These are phyloP conservation scores for Dolichopus griseipennis DNA, from an alignment of 2,888 invertebrate species.

Conservation along the genomic window DNA sequence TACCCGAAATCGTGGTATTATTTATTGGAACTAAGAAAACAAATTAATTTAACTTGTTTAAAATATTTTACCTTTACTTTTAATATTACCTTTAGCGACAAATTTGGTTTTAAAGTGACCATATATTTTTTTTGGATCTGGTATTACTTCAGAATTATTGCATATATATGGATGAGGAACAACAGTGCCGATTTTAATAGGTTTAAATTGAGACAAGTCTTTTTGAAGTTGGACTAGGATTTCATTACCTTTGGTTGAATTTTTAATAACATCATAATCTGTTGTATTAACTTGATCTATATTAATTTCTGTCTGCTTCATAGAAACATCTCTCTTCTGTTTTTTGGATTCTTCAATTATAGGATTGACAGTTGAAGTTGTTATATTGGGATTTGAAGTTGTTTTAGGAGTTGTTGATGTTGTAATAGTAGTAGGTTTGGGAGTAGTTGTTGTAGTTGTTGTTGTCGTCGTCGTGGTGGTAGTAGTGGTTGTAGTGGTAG, in stretches of 20 bases:
- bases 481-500: constrained; percentile 47
- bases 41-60: constrained; percentile 1
- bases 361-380: constrained; percentile 32
- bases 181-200: constrained; percentile 20
- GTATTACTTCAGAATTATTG: constrained; percentile 53
- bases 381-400: constrained; percentile 38
- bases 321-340: constrained; percentile 7
- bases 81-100: constrained; percentile 57
- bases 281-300: constrained; percentile 26
- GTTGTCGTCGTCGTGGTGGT: constrained; percentile 42
- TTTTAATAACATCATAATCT: constrained; percentile 14
- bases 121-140: constrained; percentile 58
- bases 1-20: constrained; percentile 61
- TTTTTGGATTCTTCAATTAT: constrained; percentile 25
- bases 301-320: constrained; percentile 20
- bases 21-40: constrained; percentile 55
- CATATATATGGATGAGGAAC: constrained; percentile 47
- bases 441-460: constrained; percentile 42
- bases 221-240: constrained; percentile 33
- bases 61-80: not conserved
- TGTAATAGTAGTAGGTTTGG: constrained; percentile 45
- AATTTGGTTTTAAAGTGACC: constrained; percentile 62
- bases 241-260: constrained; percentile 27
- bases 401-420: constrained; percentile 37
- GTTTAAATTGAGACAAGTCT: constrained; percentile 27